These are phyloP conservation scores for Lepidocyrtoides sp. DNA, from an alignment of 2,888 invertebrate species.

Conservation along the genomic window DNA sequence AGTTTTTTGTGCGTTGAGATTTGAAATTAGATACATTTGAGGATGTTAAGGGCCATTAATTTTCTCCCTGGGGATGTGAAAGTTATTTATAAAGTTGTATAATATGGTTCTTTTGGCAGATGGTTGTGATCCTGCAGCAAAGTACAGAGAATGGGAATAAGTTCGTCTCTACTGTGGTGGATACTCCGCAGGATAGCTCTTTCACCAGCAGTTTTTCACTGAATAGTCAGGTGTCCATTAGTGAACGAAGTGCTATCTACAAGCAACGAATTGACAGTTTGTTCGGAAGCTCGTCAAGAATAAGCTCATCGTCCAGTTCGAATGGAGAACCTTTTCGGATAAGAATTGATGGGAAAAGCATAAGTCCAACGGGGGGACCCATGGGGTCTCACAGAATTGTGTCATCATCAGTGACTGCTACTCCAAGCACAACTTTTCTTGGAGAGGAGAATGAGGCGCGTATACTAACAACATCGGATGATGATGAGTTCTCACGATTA, in stretches of 20 bases:
- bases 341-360: slow-evolving; percentile 78
- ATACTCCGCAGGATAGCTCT: slow-evolving; percentile 80
- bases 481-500: slow-evolving; percentile 78
- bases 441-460: slow-evolving; percentile 71
- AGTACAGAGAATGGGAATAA: slow-evolving; percentile 84
- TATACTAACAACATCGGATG: slow-evolving; percentile 55
- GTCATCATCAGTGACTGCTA: slow-evolving; percentile 19
- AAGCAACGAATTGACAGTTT: slow-evolving; percentile 95
- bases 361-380: slow-evolving; percentile 41
- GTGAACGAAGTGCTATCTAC: slow-evolving; percentile 88
- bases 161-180: slow-evolving; percentile 85
- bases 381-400: slow-evolving; percentile 45
- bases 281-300: slow-evolving; percentile 88
- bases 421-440: slow-evolving; percentile 30
- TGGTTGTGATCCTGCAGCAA: slow-evolving; percentile 85
- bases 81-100: not conserved
- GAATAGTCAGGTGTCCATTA: slow-evolving; percentile 84
- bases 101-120: slow-evolving; percentile 77
- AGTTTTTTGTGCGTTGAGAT: not conserved
- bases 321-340: slow-evolving; percentile 81
- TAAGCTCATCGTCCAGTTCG: slow-evolving; percentile 68
- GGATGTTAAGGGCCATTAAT: not conserved
- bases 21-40: not conserved
- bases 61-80: not conserved
- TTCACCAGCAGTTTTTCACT: slow-evolving; percentile 80